Base-by-base conservation (phyloP, 1,140 invertebrate genomes). In the Drosophila murphyi region DNA sequence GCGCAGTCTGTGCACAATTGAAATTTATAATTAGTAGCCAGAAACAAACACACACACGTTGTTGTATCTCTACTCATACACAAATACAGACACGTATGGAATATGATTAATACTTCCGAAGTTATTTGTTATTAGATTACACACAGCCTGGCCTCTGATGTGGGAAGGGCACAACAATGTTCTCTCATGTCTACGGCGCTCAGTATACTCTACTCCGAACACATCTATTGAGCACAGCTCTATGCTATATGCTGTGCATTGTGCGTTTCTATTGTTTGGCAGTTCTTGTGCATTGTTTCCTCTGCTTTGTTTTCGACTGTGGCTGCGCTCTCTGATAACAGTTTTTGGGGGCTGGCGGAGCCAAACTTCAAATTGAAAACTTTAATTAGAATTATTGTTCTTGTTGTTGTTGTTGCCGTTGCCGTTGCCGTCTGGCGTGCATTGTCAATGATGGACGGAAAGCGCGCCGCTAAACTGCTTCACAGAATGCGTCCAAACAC, bases 121-220 rank as follows among this genome's bases (percentile, higher is more conserved):
- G 85, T 90, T 88, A 88, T 88, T 88, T 88, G 85, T 89, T 88
- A 85, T 88, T 88, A 88, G 85, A 88, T 89, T 88, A 85, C 74
- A 89, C 69, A 70, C 75, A 75, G 59, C 45, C 35, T 47, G 52
- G 47, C n/a, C 56, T 62, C 51, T 54, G 35, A 10, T 57, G 10
- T 43, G 31, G 47, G 12, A 47, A 37, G 39, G 20, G 20, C 48
- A 45, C 37, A 39, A 43, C 32, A 54, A 20, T 8, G 12, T 35
- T 20, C 29, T 31, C 3, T n/a, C 45, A 45, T 32, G 10, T 37
- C 29, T 45, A 8, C 2, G 37, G 4, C 8, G 54, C 54, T 10
- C 51, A 20, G 20, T 45, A n/a, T 4, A 2, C 62, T 32, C 29
- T 51, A 8, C 45, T 41, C 34, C 55, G 31, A 12, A 5, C n/a